Conservation (phyloP, 2,113 vertebrate genomes). For the Thunnus thynnus region DNA sequence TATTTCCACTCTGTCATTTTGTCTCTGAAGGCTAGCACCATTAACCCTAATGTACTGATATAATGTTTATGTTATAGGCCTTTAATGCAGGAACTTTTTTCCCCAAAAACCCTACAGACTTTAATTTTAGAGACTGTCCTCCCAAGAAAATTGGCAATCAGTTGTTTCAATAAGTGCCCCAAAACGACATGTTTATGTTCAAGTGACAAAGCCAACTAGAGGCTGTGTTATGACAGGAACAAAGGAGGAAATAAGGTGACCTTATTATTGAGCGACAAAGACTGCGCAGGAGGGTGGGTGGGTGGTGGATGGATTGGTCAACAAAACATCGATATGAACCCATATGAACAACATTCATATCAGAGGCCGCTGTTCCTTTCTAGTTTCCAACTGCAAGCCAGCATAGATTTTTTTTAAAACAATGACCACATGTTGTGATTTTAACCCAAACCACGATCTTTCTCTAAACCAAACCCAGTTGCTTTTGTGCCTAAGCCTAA, state of each 20-base stretch:
- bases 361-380: no score
- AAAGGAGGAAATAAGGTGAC: background rate
- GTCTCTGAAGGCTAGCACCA: slow-evolving; percentile 13
- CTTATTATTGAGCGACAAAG: background rate
- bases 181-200: background rate
- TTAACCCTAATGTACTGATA: slow-evolving; percentile 19
- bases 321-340: no score
- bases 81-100: background rate
- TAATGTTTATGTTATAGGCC: background rate
- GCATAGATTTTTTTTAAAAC: no score
- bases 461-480: no score
- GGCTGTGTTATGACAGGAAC: background rate
- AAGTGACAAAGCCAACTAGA: background rate
- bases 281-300: no score
- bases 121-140: background rate
- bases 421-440: no score
- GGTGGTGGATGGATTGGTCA: no score
- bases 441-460: no score
- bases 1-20: slow-evolving; percentile 15
- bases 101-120: background rate
- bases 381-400: no score
- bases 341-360: no score
- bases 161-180: background rate
- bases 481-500: no score
- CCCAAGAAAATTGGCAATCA: background rate